These are phyloP conservation scores for Fragum whitleyi DNA, from an alignment of 2,888 invertebrate species.

Conservation along the genomic window DNA sequence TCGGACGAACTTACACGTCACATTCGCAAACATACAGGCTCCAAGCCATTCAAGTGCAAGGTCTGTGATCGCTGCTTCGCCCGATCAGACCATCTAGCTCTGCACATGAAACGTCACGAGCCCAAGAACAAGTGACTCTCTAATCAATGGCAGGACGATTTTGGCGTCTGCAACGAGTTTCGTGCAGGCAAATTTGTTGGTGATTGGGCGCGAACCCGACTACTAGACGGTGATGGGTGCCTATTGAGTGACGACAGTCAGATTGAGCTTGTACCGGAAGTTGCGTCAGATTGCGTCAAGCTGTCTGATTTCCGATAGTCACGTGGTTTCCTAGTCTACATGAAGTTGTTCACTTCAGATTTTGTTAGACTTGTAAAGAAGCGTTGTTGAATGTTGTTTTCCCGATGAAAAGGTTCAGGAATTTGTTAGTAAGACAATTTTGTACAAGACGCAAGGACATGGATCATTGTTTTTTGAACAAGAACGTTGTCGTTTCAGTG, in stretches of 20 bases:
- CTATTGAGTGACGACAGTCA: constrained; percentile 8
- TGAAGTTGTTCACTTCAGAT: background rate
- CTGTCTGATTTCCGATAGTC: background rate
- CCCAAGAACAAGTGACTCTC: constrained; percentile 88
- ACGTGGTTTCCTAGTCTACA: constrained; percentile 14
- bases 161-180: constrained; percentile 17
- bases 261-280: constrained; percentile 7
- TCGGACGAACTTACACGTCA: constrained; percentile 88
- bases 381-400: background rate
- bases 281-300: constrained; percentile 10
- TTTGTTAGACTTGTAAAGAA: constrained; percentile 5
- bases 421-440: background rate
- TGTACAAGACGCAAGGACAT: background rate
- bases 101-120: constrained; percentile 89
- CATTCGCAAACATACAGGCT: constrained; percentile 88
- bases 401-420: background rate
- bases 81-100: constrained; percentile 88
- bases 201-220: constrained; percentile 31
- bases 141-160: constrained; percentile 8
- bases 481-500: background rate
- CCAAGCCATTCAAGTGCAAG: constrained; percentile 88
- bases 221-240: constrained; percentile 21
- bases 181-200: constrained; percentile 19
- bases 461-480: background rate
- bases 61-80: constrained; percentile 88